Evolutionary conservation across 1,140 invertebrate genomes (phyloP).

Genomic region (Tyrophagus putrescentiae): DNA sequence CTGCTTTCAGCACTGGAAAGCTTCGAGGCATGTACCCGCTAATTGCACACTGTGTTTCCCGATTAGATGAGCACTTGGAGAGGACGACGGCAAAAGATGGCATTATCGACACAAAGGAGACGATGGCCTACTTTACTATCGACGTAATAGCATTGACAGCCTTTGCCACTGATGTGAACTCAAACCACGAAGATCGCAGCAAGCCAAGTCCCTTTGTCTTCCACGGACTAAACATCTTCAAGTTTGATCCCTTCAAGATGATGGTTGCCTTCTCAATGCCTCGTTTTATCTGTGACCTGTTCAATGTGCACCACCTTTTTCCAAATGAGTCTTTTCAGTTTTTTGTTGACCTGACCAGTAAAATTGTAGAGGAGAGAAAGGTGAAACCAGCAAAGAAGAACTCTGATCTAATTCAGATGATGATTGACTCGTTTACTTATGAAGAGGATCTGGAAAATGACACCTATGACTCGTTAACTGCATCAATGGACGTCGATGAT

Average conservation of each 20-base stretch:
- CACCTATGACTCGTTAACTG: neutral
- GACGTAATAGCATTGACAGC: neutral
- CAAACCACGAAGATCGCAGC: neutral
- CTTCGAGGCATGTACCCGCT: neutral
- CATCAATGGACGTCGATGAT: neutral
- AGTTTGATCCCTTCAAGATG: neutral
- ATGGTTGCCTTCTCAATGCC: neutral
- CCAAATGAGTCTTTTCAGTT: neutral
- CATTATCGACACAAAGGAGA: neutral
- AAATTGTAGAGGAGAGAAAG: neutral
- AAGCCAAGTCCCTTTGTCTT: neutral
- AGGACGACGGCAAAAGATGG: neutral
- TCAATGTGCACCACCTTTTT: neutral
- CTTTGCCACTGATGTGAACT: neutral
- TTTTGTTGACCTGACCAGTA: neutral
- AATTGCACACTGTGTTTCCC: neutral
- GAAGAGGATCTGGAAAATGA: neutral
- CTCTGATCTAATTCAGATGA: neutral
- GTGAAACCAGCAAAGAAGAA: neutral
- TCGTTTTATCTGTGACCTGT: neutral
- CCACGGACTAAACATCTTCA: constrained; percentile 4
- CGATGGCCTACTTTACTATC: neutral
- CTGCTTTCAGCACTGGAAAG: neutral
- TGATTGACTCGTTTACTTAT: neutral
- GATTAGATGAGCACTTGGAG: neutral